phyloP scores from a whole-genome alignment of 2,888 invertebrate species.

The Drosophila incognita region DNA sequence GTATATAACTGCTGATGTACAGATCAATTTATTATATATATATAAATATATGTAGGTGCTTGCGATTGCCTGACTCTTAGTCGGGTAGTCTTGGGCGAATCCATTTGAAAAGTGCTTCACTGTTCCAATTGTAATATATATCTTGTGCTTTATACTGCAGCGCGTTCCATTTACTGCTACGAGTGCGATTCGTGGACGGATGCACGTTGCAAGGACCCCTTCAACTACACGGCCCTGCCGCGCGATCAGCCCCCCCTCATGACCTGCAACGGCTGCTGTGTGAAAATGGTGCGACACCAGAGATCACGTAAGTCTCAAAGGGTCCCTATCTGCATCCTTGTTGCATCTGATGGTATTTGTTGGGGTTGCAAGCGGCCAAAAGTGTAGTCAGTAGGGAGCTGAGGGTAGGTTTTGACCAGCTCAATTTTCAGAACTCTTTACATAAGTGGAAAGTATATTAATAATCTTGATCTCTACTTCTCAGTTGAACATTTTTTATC shows the following conservation, averaged over 20 bases:
- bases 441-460: neutral
- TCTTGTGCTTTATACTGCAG: slow-evolving; percentile 85
- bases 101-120: neutral
- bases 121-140: slow-evolving; percentile 22
- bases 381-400: neutral
- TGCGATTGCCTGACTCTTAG: slow-evolving; percentile 27
- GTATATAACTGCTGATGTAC: slow-evolving; percentile 9
- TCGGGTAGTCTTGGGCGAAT: slow-evolving; percentile 22
- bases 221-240: slow-evolving; percentile 95
- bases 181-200: slow-evolving; percentile 98
- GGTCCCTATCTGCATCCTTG: neutral
- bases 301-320: slow-evolving; percentile 91
- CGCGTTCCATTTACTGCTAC: slow-evolving; percentile 95
- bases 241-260: slow-evolving; percentile 94
- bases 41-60: slow-evolving; percentile 8
- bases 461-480: neutral
- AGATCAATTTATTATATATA: neutral
- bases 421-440: neutral
- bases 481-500: too few relatives aligned
- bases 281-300: slow-evolving; percentile 96
- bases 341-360: neutral
- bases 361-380: neutral
- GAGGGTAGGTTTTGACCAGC: neutral
- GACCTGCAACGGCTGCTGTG: slow-evolving; percentile 97
- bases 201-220: slow-evolving; percentile 95